These are phyloP conservation scores for Troilus luridus DNA, from an alignment of 2,888 invertebrate species.

Conservation along the genomic window DNA sequence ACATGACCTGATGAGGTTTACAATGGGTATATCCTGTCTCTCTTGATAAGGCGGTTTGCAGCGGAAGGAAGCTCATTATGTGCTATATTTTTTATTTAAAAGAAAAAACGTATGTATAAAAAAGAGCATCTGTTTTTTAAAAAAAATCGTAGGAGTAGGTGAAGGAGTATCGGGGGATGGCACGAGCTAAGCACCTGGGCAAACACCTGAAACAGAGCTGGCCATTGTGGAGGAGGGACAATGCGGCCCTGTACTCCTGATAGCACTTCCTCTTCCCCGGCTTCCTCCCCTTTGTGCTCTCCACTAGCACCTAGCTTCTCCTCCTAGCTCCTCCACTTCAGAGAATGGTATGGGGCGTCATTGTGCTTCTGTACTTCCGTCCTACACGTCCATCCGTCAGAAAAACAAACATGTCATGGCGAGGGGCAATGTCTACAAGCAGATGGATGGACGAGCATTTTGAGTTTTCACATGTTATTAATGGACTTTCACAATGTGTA, in stretches of 20 bases:
- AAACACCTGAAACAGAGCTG: constrained; percentile 22
- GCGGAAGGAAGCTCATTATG: constrained; percentile 33
- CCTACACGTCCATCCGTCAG: not conserved
- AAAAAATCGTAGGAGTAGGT: constrained; percentile 9
- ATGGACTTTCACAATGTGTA: no score
- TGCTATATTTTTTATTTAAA: not conserved
- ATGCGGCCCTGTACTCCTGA: constrained; percentile 25
- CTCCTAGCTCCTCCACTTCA: not conserved
- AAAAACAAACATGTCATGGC: not conserved
- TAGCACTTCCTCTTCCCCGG: constrained; percentile 13
- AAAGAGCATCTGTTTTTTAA: constrained; percentile 23
- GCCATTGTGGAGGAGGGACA: not conserved
- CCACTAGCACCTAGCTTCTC: not conserved
- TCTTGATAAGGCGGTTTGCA: not conserved
- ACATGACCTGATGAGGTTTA: not conserved
- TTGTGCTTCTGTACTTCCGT: not conserved
- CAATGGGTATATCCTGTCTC: not conserved
- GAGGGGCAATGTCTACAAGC: not conserved
- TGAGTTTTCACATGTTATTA: not conserved
- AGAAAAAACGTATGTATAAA: not conserved
- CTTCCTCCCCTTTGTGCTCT: constrained; percentile 18
- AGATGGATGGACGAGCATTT: not conserved
- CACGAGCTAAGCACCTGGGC: constrained; percentile 28
- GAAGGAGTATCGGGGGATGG: constrained; percentile 2
- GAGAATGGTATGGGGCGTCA: not conserved